Percentiles rank a stretch among this genome's conserved stretches.
phyloP scores from a whole-genome alignment of 2,888 invertebrate species.

The Abscondita cerata region DNA sequence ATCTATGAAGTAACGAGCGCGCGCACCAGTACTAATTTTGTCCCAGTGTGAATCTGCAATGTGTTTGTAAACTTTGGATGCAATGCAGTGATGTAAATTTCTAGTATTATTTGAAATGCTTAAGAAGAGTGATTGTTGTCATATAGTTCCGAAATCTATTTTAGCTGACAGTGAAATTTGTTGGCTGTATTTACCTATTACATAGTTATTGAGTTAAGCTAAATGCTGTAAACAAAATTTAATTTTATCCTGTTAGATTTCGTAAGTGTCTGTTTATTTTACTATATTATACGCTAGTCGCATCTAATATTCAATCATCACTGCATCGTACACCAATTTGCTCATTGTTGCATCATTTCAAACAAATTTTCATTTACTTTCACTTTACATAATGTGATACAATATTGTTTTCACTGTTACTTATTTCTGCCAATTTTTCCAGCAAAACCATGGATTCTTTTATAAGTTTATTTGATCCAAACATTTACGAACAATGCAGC shows the following conservation, averaged over 20 bases:
- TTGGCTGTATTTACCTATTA: constrained; percentile 11
- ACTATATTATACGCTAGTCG: neutral
- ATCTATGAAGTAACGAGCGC: too few species aligned
- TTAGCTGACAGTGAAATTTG: constrained; percentile 23
- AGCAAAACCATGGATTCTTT: constrained; percentile 9
- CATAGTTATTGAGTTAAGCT: neutral
- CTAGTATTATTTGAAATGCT: constrained; percentile 15
- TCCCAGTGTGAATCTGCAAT: too few species aligned
- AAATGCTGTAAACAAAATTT: constrained; percentile 6
- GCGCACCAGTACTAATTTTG: too few species aligned
- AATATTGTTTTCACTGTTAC: neutral
- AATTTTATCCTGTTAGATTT: neutral
- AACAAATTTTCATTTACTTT: neutral
- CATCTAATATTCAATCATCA: neutral
- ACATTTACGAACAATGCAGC: constrained; percentile 59
- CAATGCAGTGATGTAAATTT: too few species aligned
- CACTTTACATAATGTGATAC: constrained; percentile 3
- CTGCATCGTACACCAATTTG: neutral
- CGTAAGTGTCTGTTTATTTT: neutral
- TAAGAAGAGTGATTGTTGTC: neutral
- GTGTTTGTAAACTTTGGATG: too few species aligned
- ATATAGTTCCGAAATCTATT: constrained; percentile 1
- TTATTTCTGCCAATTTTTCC: neutral
- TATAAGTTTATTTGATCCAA: constrained; percentile 7
- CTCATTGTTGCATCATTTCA: neutral